Base-by-base conservation (phyloP, 2,797 vertebrate species). In the Cuculus canorus region DNA sequence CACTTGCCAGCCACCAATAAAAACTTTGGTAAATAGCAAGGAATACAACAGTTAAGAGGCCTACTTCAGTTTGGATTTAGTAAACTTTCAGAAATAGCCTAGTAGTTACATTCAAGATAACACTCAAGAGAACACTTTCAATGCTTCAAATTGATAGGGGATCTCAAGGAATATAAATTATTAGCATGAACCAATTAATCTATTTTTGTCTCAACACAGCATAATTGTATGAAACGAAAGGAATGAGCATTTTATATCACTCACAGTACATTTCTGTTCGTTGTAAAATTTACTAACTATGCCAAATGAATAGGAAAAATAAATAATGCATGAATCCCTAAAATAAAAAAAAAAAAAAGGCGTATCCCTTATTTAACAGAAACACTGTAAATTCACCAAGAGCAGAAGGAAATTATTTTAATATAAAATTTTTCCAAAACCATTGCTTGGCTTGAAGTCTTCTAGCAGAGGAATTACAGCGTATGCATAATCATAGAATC, bases 61-160 rank as follows among this genome's bases (percentile, higher is more conserved):
- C n/a, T 81, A 9, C 64, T 94, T 85, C 76, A 65, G 39, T 81
- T 78, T 16, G 39, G 45, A 88, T 65, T 82, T 91, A 78, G 50
- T 82, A 90, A 82, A 65, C 30, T 86, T 93, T 59, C 53, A 90
- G 60, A 93, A 95, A 81, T 86, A 85, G 91, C 60, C 52, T 82
- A 24, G 22, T 24, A 45, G 57, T 33, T 75, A 78, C 33, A 65
- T 41, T 87, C 39, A 77, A 60, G 30, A 63, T 45, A 33, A 54
- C 23, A 39, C 16, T 81, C 24, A n/a, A 87, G 77, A 93, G 56
- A 94, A 96, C 50, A 73, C 35, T 72, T 61, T 90, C 52, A 70
- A 4, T 69, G 52, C 28, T 78, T 87, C 57, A 53, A 27, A 79
- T 11, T 39, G 27, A 78, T n/a, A 68, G 43, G 9, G 37, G 53